phyloP scores from a whole-genome alignment of 2,797 vertebrate species.

The Numenius phaeopus region DNA sequence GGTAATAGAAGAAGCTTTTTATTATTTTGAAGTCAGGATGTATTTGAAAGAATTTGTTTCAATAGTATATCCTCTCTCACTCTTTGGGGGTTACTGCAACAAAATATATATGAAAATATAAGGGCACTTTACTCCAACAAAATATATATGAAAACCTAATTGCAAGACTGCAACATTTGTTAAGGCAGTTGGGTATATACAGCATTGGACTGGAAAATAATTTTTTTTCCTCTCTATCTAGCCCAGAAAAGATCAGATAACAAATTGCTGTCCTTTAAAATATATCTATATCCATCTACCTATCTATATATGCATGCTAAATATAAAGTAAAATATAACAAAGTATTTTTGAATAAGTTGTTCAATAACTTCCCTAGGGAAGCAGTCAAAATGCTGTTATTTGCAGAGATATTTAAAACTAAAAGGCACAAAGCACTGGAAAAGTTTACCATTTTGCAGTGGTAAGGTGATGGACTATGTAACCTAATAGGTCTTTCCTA shows the following conservation, averaged over 20 bases:
- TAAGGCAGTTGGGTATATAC: background rate
- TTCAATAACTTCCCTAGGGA: background rate
- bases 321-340: background rate
- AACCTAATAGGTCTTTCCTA: background rate
- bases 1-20: background rate
- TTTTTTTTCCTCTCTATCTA: background rate
- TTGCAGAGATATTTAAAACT: conserved; percentile 23
- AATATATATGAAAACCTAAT: background rate
- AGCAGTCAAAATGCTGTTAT: conserved; percentile 1
- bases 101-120: background rate
- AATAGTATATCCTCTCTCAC: background rate
- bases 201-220: background rate
- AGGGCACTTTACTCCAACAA: background rate
- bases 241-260: background rate
- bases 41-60: background rate
- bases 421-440: background rate
- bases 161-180: background rate
- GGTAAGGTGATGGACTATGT: background rate
- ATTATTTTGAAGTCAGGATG: background rate
- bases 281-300: background rate
- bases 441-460: background rate
- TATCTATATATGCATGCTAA: background rate
- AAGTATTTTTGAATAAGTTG: background rate
- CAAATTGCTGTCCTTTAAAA: background rate
- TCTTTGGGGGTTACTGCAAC: background rate